Base-by-base conservation (phyloP, 2,797 vertebrate genomes). In the Apogon hyalosoma region DNA sequence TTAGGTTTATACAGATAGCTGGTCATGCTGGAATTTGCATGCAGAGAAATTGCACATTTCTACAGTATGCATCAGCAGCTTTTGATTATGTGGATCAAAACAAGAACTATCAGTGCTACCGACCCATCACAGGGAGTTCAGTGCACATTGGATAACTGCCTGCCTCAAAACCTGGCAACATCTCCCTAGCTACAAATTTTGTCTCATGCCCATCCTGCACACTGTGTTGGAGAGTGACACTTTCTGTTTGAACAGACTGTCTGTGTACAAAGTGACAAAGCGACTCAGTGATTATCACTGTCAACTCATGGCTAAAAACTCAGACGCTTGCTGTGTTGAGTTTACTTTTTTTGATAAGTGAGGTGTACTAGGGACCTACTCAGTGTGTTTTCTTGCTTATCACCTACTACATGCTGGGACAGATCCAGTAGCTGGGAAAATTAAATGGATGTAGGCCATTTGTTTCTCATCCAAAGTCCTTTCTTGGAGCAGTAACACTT, bases 111-210 rank as follows among this genome's bases (percentile, higher is more conserved):
- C 28, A 33, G 12, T 33, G 56, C 58, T 18, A 19, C 12, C 1
- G 14, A 40, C 53, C 54, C 48, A 45, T 70, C 60, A 40, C 39
- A 60, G 54, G 48, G 18, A 39, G 45, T 36, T 56, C 45, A 49
- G 53, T 48, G 21, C 61, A 53, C 19, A 69, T 11, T 70, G 55
- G 45, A 75, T 62, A 9, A 2, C 50, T 75, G 63, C 57, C 57
- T 41, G 42, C 13, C 55, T 47, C 55, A 39, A 55, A 66, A 63
- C 43, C 24, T 66, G 53, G 40, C 74, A 51, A 24, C 2, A 15
- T 31, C 7, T 16, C 28, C 15, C 3, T 38, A 59, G 33, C 60
- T 0, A 13, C 56, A 65, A 51, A 64, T 61, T 41, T 55, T n/a
- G 14, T 46, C 48, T 69, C 11, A 36, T 39, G 16, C 42, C 45